Evolutionary conservation across 2,888 invertebrate genomes (phyloP).

Genomic region (Heteropelma amictum): DNA sequence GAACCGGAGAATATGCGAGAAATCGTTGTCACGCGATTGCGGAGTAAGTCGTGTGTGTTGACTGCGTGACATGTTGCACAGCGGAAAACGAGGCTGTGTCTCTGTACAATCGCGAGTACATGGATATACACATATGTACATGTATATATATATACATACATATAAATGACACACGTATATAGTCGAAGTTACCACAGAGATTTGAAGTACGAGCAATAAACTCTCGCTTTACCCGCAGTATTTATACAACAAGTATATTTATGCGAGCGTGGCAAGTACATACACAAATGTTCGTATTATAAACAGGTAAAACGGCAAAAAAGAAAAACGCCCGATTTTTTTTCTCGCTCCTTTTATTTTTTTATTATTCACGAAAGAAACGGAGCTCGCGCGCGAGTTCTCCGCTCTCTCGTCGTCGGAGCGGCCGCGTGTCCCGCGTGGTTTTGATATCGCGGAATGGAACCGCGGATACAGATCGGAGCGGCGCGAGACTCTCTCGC

Average conservation of each 20-base stretch:
- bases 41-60: conserved; percentile 50
- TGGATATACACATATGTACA: conserved; percentile 1
- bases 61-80: conserved; percentile 42
- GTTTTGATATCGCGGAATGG: conserved; percentile 40
- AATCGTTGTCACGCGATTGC: conserved; percentile 56
- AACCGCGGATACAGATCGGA: background rate
- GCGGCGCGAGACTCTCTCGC: conserved; percentile 20
- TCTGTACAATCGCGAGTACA: background rate
- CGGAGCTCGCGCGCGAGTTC: conserved; percentile 32
- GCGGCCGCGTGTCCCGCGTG: conserved; percentile 33
- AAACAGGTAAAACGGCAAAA: conserved; percentile 26
- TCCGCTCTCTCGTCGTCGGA: conserved; percentile 41
- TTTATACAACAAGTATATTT: conserved; percentile 48
- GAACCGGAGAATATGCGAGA: conserved; percentile 46
- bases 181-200: conserved; percentile 23
- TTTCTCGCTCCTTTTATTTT: background rate
- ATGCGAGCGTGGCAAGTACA: conserved; percentile 8
- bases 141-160: background rate
- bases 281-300: conserved; percentile 4
- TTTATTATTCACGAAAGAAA: conserved; percentile 13
- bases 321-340: conserved; percentile 17
- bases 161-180: background rate
- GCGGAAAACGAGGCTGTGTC: conserved; percentile 33
- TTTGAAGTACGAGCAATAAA: conserved; percentile 56
- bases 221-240: conserved; percentile 46